Conservation (phyloP, 2,113 vertebrate genomes). For the Mungos mungo region DNA sequence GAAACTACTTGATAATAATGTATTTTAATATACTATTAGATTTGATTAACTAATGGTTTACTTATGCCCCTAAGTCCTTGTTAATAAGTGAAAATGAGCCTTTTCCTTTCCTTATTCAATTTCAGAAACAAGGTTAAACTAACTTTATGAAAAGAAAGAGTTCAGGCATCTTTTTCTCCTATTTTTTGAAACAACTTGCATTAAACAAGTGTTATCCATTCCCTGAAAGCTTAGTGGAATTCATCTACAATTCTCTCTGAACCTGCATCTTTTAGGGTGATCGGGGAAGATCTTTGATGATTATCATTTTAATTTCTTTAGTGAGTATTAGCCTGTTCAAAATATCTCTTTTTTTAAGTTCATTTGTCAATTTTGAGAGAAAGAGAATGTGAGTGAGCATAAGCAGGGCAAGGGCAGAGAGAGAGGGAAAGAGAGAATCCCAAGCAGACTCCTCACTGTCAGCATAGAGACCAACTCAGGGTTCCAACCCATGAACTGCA, state of each 20-base stretch:
- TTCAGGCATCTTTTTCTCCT: not conserved
- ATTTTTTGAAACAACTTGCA: not conserved
- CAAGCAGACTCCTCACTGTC: too few relatives aligned
- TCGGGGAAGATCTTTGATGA: not conserved
- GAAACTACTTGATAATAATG: not conserved
- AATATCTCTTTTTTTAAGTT: not conserved
- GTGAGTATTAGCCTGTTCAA: not conserved
- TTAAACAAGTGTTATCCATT: not conserved
- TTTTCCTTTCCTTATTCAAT: not conserved
- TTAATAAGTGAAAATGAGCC: constrained; percentile 19
- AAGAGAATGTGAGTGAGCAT: too few relatives aligned
- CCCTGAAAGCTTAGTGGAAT: not conserved
- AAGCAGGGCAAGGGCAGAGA: too few relatives aligned
- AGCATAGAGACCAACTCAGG: too few relatives aligned
- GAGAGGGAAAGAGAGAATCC: too few relatives aligned
- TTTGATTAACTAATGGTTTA: not conserved
- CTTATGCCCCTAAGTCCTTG: not conserved
- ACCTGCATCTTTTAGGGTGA: not conserved
- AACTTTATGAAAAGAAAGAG: not conserved
- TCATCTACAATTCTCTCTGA: not conserved
- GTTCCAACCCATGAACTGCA: too few relatives aligned
- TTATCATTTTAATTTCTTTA: not conserved
- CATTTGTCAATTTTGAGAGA: too few relatives aligned
- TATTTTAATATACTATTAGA: not conserved
- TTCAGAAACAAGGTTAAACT: not conserved